Conservation (phyloP, 2,888 invertebrate species). For the Diloba caeruleocephala region DNA sequence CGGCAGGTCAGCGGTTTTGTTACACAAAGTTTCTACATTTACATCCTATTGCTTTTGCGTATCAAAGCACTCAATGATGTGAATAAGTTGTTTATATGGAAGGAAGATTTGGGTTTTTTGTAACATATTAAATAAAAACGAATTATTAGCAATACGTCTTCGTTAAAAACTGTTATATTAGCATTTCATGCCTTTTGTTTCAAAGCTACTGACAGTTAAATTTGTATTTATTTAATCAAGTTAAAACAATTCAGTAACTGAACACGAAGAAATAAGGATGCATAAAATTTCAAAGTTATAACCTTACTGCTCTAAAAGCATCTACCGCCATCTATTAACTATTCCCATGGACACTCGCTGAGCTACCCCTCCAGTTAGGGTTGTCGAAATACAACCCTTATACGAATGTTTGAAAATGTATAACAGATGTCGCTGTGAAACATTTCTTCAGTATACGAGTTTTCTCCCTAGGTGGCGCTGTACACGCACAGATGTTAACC, state of each 20-base stretch:
- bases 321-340: constrained; percentile 23
- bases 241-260: too few relatives aligned
- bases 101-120: too few relatives aligned
- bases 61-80: neutral
- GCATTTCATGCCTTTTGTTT: too few relatives aligned
- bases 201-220: too few relatives aligned
- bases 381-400: constrained; percentile 5
- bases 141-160: too few relatives aligned
- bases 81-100: too few relatives aligned
- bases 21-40: constrained; percentile 18
- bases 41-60: constrained; percentile 25
- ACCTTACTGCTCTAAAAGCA: neutral
- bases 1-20: constrained; percentile 43
- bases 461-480: constrained; percentile 31
- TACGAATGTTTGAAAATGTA: neutral
- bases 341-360: neutral
- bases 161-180: too few relatives aligned
- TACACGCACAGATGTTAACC: neutral
- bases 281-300: neutral
- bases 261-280: neutral
- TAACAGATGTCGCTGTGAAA: constrained; percentile 37
- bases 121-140: too few relatives aligned
- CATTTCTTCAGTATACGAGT: neutral
- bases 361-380: neutral
- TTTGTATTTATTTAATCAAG: too few relatives aligned